Base-by-base conservation (phyloP, 2,797 vertebrate genomes). In the Enteromius fasciolatus region DNA sequence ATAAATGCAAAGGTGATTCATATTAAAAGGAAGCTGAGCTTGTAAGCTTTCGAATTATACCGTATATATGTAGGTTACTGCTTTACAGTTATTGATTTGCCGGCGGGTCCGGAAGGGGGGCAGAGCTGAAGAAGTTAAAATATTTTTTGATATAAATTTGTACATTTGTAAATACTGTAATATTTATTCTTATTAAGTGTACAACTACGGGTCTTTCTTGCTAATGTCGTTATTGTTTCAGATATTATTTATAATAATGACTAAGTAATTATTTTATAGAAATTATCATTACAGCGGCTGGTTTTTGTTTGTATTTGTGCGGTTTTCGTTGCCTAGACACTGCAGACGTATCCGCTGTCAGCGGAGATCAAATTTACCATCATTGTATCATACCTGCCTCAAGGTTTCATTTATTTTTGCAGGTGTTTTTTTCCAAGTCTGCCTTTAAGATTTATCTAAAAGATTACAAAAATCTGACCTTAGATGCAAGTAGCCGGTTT, bases 401-500 rank as follows among this genome's bases (percentile, higher is more conserved):
- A 17, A n/a, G 14, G 48, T 25, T 31, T 14, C 2, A 28, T 44
- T 23, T 69, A 5, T 50, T 68, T 33, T 15, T 75, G 6, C 63
- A 82, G 36, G 73, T 33, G 63, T 59, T 33, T 33, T 33, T 33
- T 33, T 33, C 4, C 33, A 33, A 33, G 4, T 48, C 25, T 50
- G n/a, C 50, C 6, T 78, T 68, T 31, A 10, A 68, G 46, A 74
- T 23, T 41, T 28, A 74, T 46, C 46, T 75, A 23, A 54, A 33
- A 54, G 9, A 5, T 31, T 28, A 39, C 18, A 5, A 8, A 28
- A 18, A 28, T 54, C 15, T 46, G 48, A 20, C 23, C 41, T 75
- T 57, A 41, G 46, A 57, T 76, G 61, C 50, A 50, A 64, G 46
- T n/a, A 82, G 48, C n/a, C 12, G 2, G 33, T 75, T 82, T 67